These are phyloP conservation scores for Aleiodes sp. DNA, from an alignment of 1,140 invertebrate genomes.

Conservation along the genomic window DNA sequence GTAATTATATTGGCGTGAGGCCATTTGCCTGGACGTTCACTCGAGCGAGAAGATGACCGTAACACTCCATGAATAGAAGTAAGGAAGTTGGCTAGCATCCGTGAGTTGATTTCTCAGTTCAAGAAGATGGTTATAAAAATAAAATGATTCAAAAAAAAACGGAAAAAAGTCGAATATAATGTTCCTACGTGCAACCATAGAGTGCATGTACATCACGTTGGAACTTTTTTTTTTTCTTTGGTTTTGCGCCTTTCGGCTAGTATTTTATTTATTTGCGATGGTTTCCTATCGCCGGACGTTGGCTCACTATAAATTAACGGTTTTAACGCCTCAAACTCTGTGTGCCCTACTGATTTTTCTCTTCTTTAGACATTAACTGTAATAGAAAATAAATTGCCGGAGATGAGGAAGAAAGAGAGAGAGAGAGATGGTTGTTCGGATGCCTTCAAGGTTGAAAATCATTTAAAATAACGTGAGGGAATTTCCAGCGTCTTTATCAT, in stretches of 20 bases:
- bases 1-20: constrained; percentile 34
- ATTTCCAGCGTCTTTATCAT: neutral
- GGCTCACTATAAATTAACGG: constrained; percentile 26
- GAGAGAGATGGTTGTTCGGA: neutral
- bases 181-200: neutral
- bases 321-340: constrained; percentile 29
- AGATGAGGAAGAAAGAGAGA: neutral
- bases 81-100: neutral
- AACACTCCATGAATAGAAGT: neutral
- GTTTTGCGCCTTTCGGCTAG: neutral
- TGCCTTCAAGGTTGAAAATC: neutral
- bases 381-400: constrained; percentile 18
- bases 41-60: constrained; percentile 8
- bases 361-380: neutral
- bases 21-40: constrained; percentile 29
- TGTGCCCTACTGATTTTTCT: neutral
- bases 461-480: neutral
- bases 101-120: neutral
- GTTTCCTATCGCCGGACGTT: constrained; percentile 8
- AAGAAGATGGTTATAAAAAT: neutral
- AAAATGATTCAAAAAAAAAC: neutral
- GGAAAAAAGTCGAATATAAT: neutral
- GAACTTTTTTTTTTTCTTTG: neutral
- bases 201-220: constrained; percentile 12
- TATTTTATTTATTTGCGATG: constrained; percentile 22